phyloP scores from a whole-genome alignment of 2,113 vertebrate genomes.

The Cottus gobio region DNA sequence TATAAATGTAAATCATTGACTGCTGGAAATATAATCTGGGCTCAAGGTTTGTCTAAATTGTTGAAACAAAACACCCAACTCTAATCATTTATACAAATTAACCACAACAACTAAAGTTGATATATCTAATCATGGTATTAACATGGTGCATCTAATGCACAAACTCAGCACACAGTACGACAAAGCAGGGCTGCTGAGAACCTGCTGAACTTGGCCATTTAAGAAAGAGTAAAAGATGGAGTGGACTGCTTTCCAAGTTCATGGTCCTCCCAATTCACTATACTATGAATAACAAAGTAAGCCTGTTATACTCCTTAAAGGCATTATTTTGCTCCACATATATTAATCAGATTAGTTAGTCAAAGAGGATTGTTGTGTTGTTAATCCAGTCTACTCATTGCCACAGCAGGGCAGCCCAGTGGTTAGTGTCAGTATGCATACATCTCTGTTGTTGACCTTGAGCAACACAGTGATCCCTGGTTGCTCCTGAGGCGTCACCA shows the following conservation, averaged over 20 bases:
- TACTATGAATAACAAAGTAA: not conserved
- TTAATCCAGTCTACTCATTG: slow-evolving; percentile 26
- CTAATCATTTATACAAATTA: not conserved
- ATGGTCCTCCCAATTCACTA: not conserved
- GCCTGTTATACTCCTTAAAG: not conserved
- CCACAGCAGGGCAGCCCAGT: slow-evolving; percentile 50
- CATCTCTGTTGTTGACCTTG: slow-evolving; percentile 70
- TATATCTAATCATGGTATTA: not conserved
- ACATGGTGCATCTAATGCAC: not conserved
- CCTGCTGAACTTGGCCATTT: slow-evolving; percentile 38
- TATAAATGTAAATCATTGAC: not conserved
- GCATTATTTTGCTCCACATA: slow-evolving; percentile 2
- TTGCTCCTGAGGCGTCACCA: slow-evolving; percentile 60
- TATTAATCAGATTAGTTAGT: slow-evolving; percentile 52
- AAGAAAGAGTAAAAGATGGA: slow-evolving; percentile 66
- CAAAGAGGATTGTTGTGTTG: slow-evolving; percentile 39
- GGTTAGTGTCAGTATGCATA: slow-evolving; percentile 63
- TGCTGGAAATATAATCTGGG: not conserved
- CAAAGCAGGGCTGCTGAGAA: slow-evolving; percentile 27
- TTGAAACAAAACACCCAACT: not conserved
- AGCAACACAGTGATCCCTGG: slow-evolving; percentile 60
- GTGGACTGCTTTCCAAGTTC: slow-evolving; percentile 46
- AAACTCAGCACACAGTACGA: not conserved
- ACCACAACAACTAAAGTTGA: not conserved
- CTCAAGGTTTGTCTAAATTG: not conserved